Evolutionary conservation across 2,888 invertebrate species (phyloP).

Genomic region (Macrosoma leucophasiata): DNA sequence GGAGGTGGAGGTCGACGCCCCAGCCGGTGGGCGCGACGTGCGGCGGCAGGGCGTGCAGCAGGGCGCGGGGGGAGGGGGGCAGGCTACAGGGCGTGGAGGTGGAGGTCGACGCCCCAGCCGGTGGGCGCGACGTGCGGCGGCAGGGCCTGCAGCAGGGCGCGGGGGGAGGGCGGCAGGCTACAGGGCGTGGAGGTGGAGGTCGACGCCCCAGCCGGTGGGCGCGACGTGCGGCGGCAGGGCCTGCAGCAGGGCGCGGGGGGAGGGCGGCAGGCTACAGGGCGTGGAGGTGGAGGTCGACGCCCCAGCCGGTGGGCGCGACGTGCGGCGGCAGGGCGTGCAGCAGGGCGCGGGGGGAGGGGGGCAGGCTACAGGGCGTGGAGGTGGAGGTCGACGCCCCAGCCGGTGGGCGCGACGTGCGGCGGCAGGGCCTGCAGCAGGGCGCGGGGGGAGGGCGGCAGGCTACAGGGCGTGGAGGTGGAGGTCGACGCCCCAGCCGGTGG

Average conservation of each 20-base stretch:
- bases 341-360: neutral
- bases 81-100: too few species aligned
- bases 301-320: conserved; percentile 3
- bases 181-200: neutral
- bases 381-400: neutral
- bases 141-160: neutral
- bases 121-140: too few species aligned
- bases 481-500: conserved; percentile 9
- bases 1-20: too few species aligned
- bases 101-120: conserved; percentile 11
- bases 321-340: conserved; percentile 1
- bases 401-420: conserved; percentile 4
- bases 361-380: conserved; percentile 1
- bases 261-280: conserved; percentile 1
- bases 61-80: too few species aligned
- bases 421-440: conserved; percentile 1
- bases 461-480: conserved; percentile 8
- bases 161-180: neutral
- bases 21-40: neutral
- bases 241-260: neutral
- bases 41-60: conserved; percentile 1
- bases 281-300: conserved; percentile 5
- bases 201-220: conserved; percentile 3
- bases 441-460: conserved; percentile 7
- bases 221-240: conserved; percentile 4